Conservation (phyloP, 2,888 invertebrate genomes). For the Empis livida region DNA sequence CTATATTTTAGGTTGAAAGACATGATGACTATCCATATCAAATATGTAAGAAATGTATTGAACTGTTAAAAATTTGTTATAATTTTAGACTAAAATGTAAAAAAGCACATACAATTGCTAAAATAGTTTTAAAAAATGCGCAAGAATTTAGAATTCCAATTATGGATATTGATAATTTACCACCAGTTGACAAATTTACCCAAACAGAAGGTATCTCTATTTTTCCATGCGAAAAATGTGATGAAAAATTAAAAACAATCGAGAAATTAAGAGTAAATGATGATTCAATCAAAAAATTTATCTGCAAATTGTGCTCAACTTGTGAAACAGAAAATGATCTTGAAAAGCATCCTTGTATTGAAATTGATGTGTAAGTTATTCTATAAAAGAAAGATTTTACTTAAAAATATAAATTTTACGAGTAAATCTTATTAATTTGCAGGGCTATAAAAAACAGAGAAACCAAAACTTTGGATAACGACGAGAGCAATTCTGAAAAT, state of each 20-base stretch:
- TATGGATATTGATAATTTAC: not conserved
- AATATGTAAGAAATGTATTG: conserved; percentile 29
- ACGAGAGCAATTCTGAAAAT: not conserved
- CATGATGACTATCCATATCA: conserved; percentile 22
- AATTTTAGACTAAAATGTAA: conserved; percentile 31
- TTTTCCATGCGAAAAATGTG: conserved; percentile 29
- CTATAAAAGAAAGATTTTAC: no score
- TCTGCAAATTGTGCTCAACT: no score
- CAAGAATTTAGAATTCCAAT: not conserved
- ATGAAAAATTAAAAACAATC: conserved; percentile 14
- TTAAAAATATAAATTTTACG: no score
- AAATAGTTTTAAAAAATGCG: conserved; percentile 17
- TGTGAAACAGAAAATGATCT: no score
- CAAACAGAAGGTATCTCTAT: conserved; percentile 27
- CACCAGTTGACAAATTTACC: conserved; percentile 15
- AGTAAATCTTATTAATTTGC: no score
- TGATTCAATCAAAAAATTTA: no score
- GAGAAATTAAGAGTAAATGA: not conserved
- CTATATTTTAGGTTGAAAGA: not conserved
- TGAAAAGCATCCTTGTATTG: conserved; percentile 20
- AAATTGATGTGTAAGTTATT: no score
- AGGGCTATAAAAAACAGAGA: no score
- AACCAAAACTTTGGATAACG: no score
- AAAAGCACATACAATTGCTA: conserved; percentile 25
- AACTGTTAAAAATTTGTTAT: conserved; percentile 24